Conservation (phyloP, 2,113 vertebrate genomes). For the Myxocyprinus asiaticus region DNA sequence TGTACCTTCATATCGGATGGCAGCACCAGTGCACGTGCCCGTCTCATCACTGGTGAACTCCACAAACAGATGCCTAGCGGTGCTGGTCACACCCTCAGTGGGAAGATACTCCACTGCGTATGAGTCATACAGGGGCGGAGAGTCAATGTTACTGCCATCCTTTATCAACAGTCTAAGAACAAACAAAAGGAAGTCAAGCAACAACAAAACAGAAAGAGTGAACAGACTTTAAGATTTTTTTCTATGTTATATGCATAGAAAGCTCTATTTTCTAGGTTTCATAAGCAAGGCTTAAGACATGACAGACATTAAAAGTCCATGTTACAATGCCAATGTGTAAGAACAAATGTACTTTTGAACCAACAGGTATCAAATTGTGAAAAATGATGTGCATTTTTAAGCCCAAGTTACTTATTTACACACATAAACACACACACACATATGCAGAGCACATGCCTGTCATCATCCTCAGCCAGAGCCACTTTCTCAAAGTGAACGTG, state of each 20-base stretch:
- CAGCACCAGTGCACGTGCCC: slow-evolving; percentile 85
- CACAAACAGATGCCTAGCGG: slow-evolving; percentile 83
- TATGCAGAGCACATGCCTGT: slow-evolving; percentile 78
- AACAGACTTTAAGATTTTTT: background rate
- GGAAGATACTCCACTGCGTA: slow-evolving; percentile 97
- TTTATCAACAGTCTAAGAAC: slow-evolving; percentile 88
- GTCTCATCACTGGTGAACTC: slow-evolving; percentile 93
- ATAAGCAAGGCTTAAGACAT: too few relatives aligned
- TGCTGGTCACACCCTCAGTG: slow-evolving; percentile 91
- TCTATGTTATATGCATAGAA: too few relatives aligned
- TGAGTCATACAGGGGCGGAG: slow-evolving; percentile 89
- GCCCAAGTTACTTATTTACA: too few relatives aligned
- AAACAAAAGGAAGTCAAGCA: slow-evolving; percentile 23
- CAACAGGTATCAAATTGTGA: background rate
- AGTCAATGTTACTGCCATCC: slow-evolving; percentile 90
- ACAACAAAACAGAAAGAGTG: background rate
- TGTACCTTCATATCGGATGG: slow-evolving; percentile 90
- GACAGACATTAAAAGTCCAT: too few relatives aligned
- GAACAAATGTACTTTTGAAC: background rate
- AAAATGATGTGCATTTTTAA: too few relatives aligned
- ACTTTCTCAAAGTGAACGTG: slow-evolving; percentile 98
- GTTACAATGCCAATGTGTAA: too few relatives aligned
- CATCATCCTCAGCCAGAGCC: slow-evolving; percentile 93
- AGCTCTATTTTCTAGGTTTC: too few relatives aligned
- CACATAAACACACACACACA: background rate